phyloP scores from a whole-genome alignment of 2,888 invertebrate species.

The Platycheirus albimanus region DNA sequence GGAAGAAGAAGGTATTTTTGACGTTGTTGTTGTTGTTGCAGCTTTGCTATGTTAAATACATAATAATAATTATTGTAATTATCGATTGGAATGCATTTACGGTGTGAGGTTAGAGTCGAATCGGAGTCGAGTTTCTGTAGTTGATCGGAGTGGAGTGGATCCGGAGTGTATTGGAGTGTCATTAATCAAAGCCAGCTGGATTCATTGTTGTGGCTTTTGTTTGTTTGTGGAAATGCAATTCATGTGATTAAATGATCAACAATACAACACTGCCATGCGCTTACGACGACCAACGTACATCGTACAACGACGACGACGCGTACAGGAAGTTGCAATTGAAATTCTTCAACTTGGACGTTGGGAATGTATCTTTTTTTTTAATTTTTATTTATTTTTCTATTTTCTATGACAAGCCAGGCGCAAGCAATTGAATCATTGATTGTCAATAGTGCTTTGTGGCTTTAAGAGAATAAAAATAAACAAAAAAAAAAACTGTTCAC shows the following conservation, averaged over 20 bases:
- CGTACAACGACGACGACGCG: no score
- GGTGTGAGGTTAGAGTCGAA: slow-evolving; percentile 48
- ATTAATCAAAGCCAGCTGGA: slow-evolving; percentile 54
- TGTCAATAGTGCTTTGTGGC: slow-evolving; percentile 17
- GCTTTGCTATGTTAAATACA: slow-evolving; percentile 36
- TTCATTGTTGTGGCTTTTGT: slow-evolving; percentile 36
- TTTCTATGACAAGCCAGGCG: neutral
- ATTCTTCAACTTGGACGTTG: slow-evolving; percentile 54
- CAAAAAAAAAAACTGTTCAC: slow-evolving; percentile 20
- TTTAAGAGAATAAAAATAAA: slow-evolving; percentile 10
- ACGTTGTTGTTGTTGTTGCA: slow-evolving; percentile 3
- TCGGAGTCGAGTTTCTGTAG: neutral
- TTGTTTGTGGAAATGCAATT: slow-evolving; percentile 42
- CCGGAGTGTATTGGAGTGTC: slow-evolving; percentile 1
- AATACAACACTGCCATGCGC: slow-evolving; percentile 31
- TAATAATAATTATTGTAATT: slow-evolving; percentile 55
- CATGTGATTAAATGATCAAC: slow-evolving; percentile 60
- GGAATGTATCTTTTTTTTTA: slow-evolving; percentile 38
- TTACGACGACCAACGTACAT: slow-evolving; percentile 14
- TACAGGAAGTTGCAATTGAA: slow-evolving; percentile 72
- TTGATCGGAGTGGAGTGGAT: neutral
- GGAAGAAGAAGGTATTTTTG: slow-evolving; percentile 37
- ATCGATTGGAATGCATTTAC: slow-evolving; percentile 63
- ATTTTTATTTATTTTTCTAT: neutral
- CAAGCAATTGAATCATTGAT: slow-evolving; percentile 44